phyloP scores from a whole-genome alignment of 2,113 vertebrate species.

The Archocentrus centrarchus region DNA sequence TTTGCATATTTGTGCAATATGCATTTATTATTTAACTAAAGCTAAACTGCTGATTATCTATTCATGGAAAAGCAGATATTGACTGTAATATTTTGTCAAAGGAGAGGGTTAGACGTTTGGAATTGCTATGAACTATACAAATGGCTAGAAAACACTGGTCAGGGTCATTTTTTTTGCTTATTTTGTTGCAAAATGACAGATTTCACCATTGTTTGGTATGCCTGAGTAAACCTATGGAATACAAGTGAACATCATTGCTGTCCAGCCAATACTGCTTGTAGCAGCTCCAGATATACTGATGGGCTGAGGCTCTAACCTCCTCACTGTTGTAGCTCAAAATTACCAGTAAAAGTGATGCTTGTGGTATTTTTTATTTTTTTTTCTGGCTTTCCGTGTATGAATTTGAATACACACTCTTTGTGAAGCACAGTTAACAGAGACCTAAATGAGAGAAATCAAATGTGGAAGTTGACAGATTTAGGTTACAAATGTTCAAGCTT shows the following conservation, averaged over 20 bases:
- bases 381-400: neutral
- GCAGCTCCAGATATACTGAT: neutral
- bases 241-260: neutral
- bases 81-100: neutral
- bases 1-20: no score
- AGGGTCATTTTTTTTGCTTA: neutral
- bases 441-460: neutral
- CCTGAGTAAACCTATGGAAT: fast-evolving
- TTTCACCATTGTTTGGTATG: neutral
- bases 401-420: neutral
- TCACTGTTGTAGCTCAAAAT: no score
- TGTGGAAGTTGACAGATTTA: neutral
- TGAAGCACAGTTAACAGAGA: neutral
- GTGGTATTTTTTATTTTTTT: neutral
- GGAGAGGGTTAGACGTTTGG: neutral
- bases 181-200: neutral
- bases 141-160: neutral
- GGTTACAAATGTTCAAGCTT: neutral
- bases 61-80: no score
- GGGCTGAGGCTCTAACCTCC: neutral
- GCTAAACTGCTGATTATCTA: no score
- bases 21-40: no score
- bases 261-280: neutral
- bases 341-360: neutral
- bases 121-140: neutral